Evolutionary conservation across 2,888 invertebrate species (phyloP).

Genomic region (Cryptocephalus primarius): DNA sequence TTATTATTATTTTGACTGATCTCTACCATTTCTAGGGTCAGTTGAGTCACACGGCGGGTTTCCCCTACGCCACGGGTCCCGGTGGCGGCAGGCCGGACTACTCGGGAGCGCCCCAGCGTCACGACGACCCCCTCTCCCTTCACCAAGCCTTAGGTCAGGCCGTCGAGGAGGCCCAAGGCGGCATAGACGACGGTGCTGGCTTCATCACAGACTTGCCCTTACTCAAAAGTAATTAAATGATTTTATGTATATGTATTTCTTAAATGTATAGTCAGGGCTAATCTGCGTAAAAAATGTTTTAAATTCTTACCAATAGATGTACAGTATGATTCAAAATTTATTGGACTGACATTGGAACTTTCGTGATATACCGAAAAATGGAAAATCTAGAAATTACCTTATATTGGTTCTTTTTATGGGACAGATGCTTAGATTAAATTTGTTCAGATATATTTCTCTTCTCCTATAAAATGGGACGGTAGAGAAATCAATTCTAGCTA

Average conservation of each 20-base stretch:
- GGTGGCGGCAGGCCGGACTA: conserved; percentile 42
- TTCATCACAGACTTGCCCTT: conserved; percentile 85
- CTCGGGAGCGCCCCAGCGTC: conserved; percentile 32
- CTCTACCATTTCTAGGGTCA: conserved; percentile 27
- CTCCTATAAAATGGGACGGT: too few species aligned
- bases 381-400: too few species aligned
- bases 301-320: neutral
- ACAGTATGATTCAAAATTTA: too few species aligned
- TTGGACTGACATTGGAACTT: too few species aligned
- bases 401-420: too few species aligned
- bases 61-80: conserved; percentile 43
- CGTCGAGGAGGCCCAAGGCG: conserved; percentile 49
- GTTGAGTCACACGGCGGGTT: conserved; percentile 34
- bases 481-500: too few species aligned
- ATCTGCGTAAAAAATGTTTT: neutral
- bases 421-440: too few species aligned
- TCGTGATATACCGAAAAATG: too few species aligned
- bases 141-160: conserved; percentile 75
- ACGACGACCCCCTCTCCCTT: conserved; percentile 64
- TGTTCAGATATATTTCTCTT: too few species aligned
- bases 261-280: too few species aligned
- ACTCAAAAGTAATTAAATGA: conserved; percentile 79
- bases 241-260: too few species aligned
- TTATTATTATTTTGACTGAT: too few species aligned
- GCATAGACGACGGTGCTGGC: conserved; percentile 76